phyloP scores from a whole-genome alignment of 2,113 vertebrate genomes.

The Origma solitaria region DNA sequence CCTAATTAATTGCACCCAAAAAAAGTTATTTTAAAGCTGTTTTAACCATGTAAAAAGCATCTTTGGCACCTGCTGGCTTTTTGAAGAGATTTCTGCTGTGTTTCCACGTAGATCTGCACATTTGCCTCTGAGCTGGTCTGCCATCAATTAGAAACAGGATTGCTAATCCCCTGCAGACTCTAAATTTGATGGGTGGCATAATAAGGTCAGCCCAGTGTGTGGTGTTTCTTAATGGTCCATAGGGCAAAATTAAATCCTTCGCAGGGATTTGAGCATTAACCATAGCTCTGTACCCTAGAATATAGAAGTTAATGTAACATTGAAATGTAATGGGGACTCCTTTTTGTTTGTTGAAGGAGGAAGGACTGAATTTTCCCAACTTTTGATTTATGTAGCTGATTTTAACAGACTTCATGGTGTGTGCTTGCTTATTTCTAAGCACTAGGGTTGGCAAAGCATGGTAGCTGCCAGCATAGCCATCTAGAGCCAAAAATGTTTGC shows the following conservation, averaged over 20 bases:
- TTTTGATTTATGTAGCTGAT: not conserved
- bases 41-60: not conserved
- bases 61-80: conserved; percentile 17
- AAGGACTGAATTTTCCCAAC: not conserved
- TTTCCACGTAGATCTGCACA: not conserved
- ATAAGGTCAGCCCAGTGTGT: conserved; percentile 35
- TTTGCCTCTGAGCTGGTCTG: conserved; percentile 17
- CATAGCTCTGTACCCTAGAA: not conserved
- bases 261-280: conserved; percentile 11
- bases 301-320: not conserved
- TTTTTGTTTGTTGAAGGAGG: not conserved
- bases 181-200: conserved; percentile 48
- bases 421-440: not conserved
- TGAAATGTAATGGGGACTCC: not conserved
- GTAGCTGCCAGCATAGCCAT: not conserved
- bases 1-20: not conserved
- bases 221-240: conserved; percentile 2
- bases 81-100: conserved; percentile 1
- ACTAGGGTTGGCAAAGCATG: not conserved
- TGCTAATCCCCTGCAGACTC: conserved; percentile 48
- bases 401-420: not conserved
- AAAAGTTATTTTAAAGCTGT: not conserved
- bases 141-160: conserved; percentile 40
- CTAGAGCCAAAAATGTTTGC: conserved; percentile 1
- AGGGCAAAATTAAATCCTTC: conserved; percentile 19